Percentiles rank a stretch among this genome's conserved stretches.
These are phyloP conservation scores for Papilio elwesi DNA, from an alignment of 2,888 invertebrate species.

Conservation along the genomic window DNA sequence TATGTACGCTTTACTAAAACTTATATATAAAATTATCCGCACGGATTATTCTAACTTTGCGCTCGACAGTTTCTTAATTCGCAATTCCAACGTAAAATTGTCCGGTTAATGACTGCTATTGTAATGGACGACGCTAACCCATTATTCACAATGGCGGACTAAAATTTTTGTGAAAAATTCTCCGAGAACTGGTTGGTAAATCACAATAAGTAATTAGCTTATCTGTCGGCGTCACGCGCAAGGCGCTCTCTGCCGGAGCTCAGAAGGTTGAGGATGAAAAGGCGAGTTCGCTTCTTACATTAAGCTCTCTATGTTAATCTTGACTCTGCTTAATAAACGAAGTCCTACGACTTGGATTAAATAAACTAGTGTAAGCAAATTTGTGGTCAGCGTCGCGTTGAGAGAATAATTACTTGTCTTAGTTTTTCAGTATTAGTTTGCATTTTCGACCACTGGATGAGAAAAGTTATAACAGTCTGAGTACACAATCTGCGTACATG, in stretches of 20 bases:
- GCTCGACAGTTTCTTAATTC: constrained; percentile 74
- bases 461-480: not conserved
- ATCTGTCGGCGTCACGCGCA: constrained; percentile 75
- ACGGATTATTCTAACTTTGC: constrained; percentile 70
- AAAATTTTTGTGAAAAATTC: constrained; percentile 72
- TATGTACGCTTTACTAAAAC: constrained; percentile 49
- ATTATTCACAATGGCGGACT: constrained; percentile 71
- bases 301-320: constrained; percentile 73
- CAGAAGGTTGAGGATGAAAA: constrained; percentile 46
- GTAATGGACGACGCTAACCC: constrained; percentile 72
- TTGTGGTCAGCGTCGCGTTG: constrained; percentile 7
- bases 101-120: constrained; percentile 79
- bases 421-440: not conserved
- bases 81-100: constrained; percentile 82
- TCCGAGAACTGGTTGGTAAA: constrained; percentile 67
- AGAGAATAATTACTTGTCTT: constrained; percentile 4
- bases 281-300: constrained; percentile 64
- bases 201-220: constrained; percentile 80
- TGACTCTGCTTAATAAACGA: constrained; percentile 72
- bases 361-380: constrained; percentile 34
- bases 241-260: constrained; percentile 46
- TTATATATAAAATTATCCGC: constrained; percentile 66
- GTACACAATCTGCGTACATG: not conserved
- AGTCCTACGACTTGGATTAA: constrained; percentile 47
- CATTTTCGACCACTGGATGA: not conserved